Evolutionary conservation across 2,113 vertebrate species (phyloP).

Genomic region (Oceanites oceanicus): DNA sequence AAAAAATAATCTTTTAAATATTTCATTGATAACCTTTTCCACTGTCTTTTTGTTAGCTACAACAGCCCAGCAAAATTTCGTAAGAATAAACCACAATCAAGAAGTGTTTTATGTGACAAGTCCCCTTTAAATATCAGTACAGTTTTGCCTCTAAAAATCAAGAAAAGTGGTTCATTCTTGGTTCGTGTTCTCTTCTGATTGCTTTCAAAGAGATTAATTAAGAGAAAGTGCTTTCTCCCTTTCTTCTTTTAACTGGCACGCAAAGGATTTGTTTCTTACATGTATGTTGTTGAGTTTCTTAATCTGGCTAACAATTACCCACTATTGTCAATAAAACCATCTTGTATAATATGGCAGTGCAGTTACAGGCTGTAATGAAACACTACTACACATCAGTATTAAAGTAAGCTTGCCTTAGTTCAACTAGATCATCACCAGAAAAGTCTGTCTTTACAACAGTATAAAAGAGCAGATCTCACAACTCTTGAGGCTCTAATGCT

Average conservation of each 20-base stretch:
- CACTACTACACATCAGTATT: background rate
- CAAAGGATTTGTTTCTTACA: background rate
- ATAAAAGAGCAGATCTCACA: background rate
- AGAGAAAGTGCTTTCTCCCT: background rate
- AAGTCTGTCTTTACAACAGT: background rate
- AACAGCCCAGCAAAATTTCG: background rate
- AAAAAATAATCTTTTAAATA: background rate
- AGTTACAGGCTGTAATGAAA: background rate
- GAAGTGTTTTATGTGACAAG: background rate
- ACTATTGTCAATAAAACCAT: background rate
- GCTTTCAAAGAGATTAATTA: constrained; percentile 6
- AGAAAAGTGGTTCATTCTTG: background rate
- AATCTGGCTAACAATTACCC: background rate
- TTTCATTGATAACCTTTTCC: background rate
- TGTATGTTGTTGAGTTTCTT: background rate
- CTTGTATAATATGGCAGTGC: background rate
- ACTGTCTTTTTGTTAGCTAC: background rate
- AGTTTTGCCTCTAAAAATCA: background rate
- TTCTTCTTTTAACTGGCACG: background rate
- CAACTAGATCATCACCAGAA: background rate
- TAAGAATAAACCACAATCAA: background rate
- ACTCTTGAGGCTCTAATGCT: background rate
- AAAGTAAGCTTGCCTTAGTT: background rate
- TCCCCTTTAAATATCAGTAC: background rate
- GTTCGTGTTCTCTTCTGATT: background rate